phyloP scores from a whole-genome alignment of 2,797 vertebrate species.

The Sarcoramphus papa region DNA sequence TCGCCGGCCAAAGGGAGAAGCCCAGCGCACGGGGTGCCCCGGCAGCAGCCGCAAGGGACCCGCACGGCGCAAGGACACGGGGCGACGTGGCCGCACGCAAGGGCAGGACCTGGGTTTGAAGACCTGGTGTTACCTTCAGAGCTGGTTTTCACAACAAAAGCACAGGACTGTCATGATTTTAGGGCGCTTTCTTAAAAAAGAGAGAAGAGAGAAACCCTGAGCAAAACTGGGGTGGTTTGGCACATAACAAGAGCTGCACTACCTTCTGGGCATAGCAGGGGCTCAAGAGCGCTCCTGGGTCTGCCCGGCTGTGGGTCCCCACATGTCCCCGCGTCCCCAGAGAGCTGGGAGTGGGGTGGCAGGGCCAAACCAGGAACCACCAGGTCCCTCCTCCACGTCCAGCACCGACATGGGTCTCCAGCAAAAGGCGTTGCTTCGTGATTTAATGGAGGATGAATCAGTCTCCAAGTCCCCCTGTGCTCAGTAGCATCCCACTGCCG shows the following conservation, averaged over 20 bases:
- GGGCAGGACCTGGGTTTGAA: background rate
- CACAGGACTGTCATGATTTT: background rate
- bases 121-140: background rate
- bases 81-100: rapidly evolving
- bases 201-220: background rate
- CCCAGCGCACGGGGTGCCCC: rapidly evolving
- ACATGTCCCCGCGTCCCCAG: background rate
- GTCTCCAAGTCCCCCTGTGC: rapidly evolving
- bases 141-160: background rate
- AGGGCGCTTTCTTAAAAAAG: background rate
- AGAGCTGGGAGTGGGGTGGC: background rate
- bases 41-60: background rate
- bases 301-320: background rate
- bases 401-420: background rate
- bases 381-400: background rate
- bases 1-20: background rate
- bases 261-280: background rate
- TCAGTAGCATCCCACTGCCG: background rate
- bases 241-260: background rate
- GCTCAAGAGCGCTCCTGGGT: background rate
- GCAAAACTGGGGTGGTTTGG: background rate
- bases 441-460: background rate
- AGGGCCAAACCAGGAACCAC: background rate
- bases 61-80: rapidly evolving
- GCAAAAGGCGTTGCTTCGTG: background rate